Percentiles rank a stretch among this genome's conserved stretches.
Conservation (phyloP, 2,888 invertebrate species). For the Agriopis aurantiaria region DNA sequence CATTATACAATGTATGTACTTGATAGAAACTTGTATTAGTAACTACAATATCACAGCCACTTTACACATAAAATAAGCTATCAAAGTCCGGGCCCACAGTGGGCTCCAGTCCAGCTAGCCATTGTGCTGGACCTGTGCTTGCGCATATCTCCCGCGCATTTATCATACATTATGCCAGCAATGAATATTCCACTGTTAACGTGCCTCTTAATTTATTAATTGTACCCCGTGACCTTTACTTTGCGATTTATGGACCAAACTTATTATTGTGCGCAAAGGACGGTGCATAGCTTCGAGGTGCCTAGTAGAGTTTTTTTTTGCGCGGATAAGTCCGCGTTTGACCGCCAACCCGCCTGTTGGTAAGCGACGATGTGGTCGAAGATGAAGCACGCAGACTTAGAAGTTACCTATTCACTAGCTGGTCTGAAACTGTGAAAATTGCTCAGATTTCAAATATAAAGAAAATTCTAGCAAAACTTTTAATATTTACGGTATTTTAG, state of each 20-base stretch:
- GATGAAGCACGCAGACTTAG: too few relatives aligned
- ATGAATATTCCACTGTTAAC: slow-evolving; percentile 82
- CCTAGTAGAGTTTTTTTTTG: not conserved
- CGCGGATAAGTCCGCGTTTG: too few relatives aligned
- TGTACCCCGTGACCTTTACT: slow-evolving; percentile 68
- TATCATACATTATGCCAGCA: slow-evolving; percentile 74
- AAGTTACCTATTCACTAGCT: too few relatives aligned
- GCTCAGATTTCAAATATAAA: too few relatives aligned
- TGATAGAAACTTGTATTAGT: not conserved
- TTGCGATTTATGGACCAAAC: slow-evolving; percentile 68
- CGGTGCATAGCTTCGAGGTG: not conserved
- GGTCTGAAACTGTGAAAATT: not conserved
- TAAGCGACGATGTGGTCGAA: too few relatives aligned
- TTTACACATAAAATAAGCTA: slow-evolving; percentile 10
- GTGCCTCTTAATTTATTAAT: slow-evolving; percentile 76
- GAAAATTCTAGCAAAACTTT: too few relatives aligned
- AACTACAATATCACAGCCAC: not conserved
- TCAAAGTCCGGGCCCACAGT: not conserved
- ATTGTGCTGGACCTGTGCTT: slow-evolving; percentile 67
- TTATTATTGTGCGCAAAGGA: slow-evolving; percentile 54
- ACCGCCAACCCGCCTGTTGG: too few relatives aligned
- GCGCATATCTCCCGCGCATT: slow-evolving; percentile 77
- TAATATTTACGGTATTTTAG: too few relatives aligned
- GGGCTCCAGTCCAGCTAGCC: slow-evolving; percentile 41
- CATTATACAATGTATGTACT: too few relatives aligned